A percentile compares a stretch with the other conserved stretches of the same genome.
Evolutionary conservation across 2,888 invertebrate species (phyloP).

Genomic region (Galerucella pusilla): DNA sequence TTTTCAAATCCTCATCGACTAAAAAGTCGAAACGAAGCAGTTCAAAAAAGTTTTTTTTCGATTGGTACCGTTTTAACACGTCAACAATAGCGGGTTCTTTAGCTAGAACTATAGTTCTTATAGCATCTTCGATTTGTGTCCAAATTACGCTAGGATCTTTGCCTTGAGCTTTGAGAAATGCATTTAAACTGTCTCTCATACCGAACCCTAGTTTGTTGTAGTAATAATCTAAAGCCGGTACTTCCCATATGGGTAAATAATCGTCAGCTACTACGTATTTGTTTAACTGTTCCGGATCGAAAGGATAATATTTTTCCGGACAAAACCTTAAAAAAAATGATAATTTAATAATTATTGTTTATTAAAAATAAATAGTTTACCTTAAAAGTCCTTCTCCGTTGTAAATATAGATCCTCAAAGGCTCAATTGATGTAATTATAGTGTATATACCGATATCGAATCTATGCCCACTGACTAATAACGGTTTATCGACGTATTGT

Average conservation of each 20-base stretch:
- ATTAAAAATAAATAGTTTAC: conserved; percentile 62
- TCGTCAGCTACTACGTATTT: conserved; percentile 96
- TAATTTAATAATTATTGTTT: not conserved
- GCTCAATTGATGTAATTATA: conserved; percentile 89
- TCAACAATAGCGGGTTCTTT: conserved; percentile 80
- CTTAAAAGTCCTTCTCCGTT: conserved; percentile 87
- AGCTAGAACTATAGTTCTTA: conserved; percentile 74
- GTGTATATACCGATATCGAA: conserved; percentile 98
- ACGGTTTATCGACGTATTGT: conserved; percentile 88
- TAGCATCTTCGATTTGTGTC: conserved; percentile 82
- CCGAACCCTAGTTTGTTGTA: conserved; percentile 79
- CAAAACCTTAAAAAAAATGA: conserved; percentile 79
- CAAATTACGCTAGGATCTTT: conserved; percentile 81
- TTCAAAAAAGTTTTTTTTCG: conserved; percentile 86
- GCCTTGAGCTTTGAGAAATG: conserved; percentile 74
- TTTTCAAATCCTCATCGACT: conserved; percentile 85
- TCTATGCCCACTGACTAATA: conserved; percentile 91
- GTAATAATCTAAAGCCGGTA: conserved; percentile 79
- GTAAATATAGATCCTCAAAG: conserved; percentile 88
- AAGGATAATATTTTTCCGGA: conserved; percentile 88
- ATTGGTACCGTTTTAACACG: conserved; percentile 67
- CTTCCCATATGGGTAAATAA: conserved; percentile 94
- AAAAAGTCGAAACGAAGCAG: conserved; percentile 95
- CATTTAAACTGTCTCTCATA: conserved; percentile 89
- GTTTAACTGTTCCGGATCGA: conserved; percentile 80